Evolutionary conservation across 1,140 invertebrate species (phyloP).

Genomic region (Ladona fulva): DNA sequence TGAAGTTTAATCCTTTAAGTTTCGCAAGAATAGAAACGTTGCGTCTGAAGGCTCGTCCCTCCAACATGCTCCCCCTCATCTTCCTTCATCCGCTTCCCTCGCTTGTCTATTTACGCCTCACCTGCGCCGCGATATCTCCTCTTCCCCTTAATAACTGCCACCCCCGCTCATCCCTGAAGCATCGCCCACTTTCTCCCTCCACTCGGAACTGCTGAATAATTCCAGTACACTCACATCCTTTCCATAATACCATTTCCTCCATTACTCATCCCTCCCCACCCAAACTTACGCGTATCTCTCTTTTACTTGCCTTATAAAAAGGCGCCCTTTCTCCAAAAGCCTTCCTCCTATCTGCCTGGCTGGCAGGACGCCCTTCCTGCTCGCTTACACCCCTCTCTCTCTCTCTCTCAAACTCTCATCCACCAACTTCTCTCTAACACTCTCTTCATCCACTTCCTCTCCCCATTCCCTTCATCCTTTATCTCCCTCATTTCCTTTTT

Average conservation of each 20-base stretch:
- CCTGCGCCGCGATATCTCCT: background rate
- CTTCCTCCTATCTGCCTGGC: background rate
- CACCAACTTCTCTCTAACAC: background rate
- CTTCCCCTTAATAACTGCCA: background rate
- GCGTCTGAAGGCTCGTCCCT: no score
- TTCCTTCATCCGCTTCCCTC: background rate
- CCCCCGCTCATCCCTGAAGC: background rate
- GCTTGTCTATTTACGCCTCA: background rate
- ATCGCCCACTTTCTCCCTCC: background rate
- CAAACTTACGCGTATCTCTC: background rate
- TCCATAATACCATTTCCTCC: slow-evolving; percentile 5
- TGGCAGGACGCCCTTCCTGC: background rate
- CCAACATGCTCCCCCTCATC: background rate
- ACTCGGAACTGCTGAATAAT: slow-evolving; percentile 4
- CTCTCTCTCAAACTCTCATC: background rate
- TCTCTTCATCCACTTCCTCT: background rate
- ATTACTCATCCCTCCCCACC: background rate
- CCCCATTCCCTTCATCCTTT: background rate
- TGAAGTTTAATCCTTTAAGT: no score
- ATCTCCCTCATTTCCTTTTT: background rate
- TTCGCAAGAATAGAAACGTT: no score
- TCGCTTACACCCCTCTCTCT: background rate
- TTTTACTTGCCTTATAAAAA: background rate
- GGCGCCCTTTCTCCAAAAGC: background rate
- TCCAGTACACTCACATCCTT: background rate